phyloP scores from a whole-genome alignment of 2,888 invertebrate genomes.

The Macropis europaea region DNA sequence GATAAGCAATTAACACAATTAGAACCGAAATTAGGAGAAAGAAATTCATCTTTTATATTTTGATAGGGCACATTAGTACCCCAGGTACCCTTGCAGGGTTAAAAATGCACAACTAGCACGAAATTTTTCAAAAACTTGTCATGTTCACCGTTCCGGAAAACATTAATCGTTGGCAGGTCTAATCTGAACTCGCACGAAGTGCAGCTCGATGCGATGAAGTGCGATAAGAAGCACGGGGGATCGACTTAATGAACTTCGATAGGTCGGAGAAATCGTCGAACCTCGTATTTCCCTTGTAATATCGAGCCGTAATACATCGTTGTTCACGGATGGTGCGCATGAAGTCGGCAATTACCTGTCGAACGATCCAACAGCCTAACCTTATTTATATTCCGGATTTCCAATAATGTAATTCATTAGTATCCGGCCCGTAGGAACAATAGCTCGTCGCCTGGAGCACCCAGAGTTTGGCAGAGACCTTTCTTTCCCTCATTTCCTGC shows the following conservation, averaged over 20 bases:
- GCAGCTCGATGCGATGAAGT: conserved; percentile 4
- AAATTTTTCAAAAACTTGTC: no score
- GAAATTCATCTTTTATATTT: no score
- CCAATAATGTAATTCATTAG: conserved; percentile 73
- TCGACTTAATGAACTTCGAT: conserved; percentile 32
- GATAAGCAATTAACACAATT: no score
- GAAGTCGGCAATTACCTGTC: conserved; percentile 64
- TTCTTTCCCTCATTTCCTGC: conserved; percentile 13
- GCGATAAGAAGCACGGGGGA: background rate
- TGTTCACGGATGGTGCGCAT: conserved; percentile 40
- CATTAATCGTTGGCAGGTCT: no score
- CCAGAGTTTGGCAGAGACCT: conserved; percentile 7
- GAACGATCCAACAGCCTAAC: conserved; percentile 62
- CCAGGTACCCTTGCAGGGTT: no score
- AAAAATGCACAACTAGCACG: no score
- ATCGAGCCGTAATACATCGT: conserved; percentile 36
- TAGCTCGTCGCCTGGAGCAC: conserved; percentile 44
- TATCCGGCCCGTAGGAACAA: conserved; percentile 59
- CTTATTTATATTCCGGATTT: conserved; percentile 71
- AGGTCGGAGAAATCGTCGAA: conserved; percentile 27
- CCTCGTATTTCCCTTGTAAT: conserved; percentile 20
- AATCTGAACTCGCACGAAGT: background rate
- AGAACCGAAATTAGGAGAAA: no score
- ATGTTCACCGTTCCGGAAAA: no score
- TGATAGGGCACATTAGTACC: no score